Percentiles rank a stretch among this genome's conserved stretches.
Evolutionary conservation across 2,888 invertebrate species (phyloP).

Genomic region (Oligia strigilis): DNA sequence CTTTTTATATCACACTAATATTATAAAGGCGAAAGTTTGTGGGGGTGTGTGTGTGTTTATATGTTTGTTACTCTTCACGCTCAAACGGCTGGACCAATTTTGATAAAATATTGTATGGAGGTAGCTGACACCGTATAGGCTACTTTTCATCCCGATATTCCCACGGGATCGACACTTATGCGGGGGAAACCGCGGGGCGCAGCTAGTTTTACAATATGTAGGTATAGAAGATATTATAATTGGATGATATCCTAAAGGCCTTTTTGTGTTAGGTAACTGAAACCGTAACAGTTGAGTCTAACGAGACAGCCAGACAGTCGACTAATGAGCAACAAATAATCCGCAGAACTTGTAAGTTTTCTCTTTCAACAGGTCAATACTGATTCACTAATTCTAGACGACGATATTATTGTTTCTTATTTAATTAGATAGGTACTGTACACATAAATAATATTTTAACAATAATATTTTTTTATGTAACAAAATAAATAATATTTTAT

Average conservation of each 20-base stretch:
- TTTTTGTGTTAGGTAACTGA: slow-evolving; percentile 23
- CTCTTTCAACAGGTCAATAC: slow-evolving; percentile 29
- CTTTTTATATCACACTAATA: neutral
- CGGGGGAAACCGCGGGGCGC: too few species aligned
- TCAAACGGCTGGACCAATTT: too few species aligned
- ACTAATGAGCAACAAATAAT: slow-evolving; percentile 49
- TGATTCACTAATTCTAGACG: slow-evolving; percentile 7
- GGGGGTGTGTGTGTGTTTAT: too few species aligned
- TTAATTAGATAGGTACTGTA: neutral
- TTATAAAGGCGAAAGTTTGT: too few species aligned
- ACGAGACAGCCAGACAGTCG: slow-evolving; percentile 31
- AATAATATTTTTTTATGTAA: neutral
- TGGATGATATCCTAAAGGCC: slow-evolving; percentile 27
- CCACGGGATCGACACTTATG: too few species aligned
- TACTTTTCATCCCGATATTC: too few species aligned
- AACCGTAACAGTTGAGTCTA: slow-evolving; percentile 36
- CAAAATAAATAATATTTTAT: neutral
- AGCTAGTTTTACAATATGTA: neutral
- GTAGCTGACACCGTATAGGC: too few species aligned
- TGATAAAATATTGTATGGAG: too few species aligned
- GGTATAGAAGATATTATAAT: slow-evolving; percentile 23
- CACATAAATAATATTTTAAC: neutral
- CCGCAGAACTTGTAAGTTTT: slow-evolving; percentile 49
- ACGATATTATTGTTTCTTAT: slow-evolving; percentile 17
- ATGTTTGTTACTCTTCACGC: too few species aligned